Percentiles rank a stretch among this genome's conserved stretches.
phyloP scores from a whole-genome alignment of 2,797 vertebrate species.

The Pelochelys cantorii region DNA sequence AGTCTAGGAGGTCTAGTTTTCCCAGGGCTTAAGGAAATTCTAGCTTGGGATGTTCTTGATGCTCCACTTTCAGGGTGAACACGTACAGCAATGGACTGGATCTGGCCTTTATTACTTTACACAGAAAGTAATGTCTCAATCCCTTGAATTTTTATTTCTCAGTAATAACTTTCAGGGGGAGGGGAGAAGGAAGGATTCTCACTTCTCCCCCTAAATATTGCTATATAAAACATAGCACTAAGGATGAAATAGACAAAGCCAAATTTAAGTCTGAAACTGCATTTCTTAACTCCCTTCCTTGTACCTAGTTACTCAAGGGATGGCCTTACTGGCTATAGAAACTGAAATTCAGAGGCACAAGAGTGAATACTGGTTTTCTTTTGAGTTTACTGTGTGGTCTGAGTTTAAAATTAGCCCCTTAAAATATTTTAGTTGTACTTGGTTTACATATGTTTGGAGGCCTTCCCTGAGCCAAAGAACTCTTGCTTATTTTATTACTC shows the following conservation, averaged over 20 bases:
- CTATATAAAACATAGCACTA: neutral
- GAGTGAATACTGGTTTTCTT: neutral
- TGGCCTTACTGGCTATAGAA: neutral
- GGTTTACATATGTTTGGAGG: neutral
- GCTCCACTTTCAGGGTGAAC: neutral
- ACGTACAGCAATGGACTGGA: neutral
- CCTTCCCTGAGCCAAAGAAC: neutral
- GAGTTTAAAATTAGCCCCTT: neutral
- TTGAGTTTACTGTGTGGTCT: neutral
- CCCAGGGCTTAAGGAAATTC: neutral
- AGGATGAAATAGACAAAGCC: neutral
- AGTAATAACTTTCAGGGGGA: neutral
- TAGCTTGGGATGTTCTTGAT: neutral
- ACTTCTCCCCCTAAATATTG: neutral
- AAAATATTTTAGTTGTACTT: neutral
- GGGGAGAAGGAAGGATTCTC: neutral
- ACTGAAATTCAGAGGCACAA: neutral
- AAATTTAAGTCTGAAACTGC: neutral
- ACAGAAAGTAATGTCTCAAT: neutral
- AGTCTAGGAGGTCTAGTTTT: conserved; percentile 9
- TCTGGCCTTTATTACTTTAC: neutral
- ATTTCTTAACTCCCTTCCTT: conserved; percentile 6
- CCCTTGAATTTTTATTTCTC: neutral
- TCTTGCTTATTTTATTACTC: neutral
- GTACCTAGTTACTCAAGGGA: neutral